A percentile compares a stretch with the other conserved stretches of the same genome.
phyloP scores from a whole-genome alignment of 2,888 invertebrate species.

The Omphaloscelis lunosa region DNA sequence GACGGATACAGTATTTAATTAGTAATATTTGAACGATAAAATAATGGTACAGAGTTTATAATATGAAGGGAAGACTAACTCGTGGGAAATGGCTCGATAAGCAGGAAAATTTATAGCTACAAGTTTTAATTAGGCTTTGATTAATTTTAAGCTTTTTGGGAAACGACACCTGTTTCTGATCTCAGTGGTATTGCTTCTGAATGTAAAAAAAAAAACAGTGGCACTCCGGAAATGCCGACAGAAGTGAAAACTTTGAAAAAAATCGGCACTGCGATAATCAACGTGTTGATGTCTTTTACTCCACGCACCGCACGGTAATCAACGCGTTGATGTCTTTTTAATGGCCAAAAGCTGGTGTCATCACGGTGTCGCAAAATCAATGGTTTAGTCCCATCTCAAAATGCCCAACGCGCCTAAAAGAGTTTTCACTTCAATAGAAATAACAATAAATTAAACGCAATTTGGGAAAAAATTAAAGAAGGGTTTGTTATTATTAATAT shows the following conservation, averaged over 20 bases:
- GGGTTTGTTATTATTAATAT: background rate
- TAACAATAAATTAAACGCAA: background rate
- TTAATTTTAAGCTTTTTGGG: slow-evolving; percentile 18
- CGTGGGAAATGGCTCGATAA: background rate
- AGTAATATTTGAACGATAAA: slow-evolving; percentile 48
- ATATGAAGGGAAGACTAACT: slow-evolving; percentile 7
- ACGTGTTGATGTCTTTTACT: too few relatives aligned
- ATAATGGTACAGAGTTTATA: slow-evolving; percentile 31
- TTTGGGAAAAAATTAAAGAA: background rate
- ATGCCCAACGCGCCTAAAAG: too few relatives aligned
- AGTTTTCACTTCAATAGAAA: too few relatives aligned
- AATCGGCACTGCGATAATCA: too few relatives aligned
- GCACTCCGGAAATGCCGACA: too few relatives aligned
- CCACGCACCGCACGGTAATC: too few relatives aligned
- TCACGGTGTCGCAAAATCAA: too few relatives aligned
- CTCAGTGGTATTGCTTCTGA: background rate
- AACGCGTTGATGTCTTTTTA: too few relatives aligned
- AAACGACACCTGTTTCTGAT: slow-evolving; percentile 3
- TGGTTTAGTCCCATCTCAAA: too few relatives aligned
- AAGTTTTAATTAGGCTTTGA: slow-evolving; percentile 18
- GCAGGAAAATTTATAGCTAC: slow-evolving; percentile 24
- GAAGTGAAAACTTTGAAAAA: too few relatives aligned
- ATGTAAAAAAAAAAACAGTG: too few relatives aligned
- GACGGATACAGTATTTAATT: slow-evolving; percentile 57
- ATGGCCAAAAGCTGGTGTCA: too few relatives aligned